Evolutionary conservation across 2,888 invertebrate genomes (phyloP).

Genomic region (Synergus itoensis): DNA sequence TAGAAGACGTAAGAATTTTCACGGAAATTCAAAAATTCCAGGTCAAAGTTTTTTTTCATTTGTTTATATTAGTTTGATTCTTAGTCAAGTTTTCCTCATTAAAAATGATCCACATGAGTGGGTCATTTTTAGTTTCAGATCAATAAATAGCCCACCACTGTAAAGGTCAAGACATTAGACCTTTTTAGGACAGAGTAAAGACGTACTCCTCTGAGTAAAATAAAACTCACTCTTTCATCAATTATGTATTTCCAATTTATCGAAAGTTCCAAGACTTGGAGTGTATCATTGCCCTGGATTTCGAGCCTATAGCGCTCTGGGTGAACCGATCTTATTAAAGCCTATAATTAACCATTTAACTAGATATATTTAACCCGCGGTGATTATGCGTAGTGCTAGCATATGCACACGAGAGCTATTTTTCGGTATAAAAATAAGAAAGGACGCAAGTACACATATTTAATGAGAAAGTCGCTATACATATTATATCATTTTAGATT

Average conservation of each 20-base stretch:
- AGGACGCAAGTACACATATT: no score
- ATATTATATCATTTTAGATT: no score
- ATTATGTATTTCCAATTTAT: slow-evolving; percentile 53
- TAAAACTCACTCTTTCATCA: not conserved
- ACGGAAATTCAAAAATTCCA: no score
- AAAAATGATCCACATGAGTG: no score
- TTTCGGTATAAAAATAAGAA: not conserved
- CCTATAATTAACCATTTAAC: slow-evolving; percentile 74
- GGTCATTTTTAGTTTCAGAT: no score
- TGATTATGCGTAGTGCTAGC: slow-evolving; percentile 18
- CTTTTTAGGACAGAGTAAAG: not conserved
- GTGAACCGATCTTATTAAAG: slow-evolving; percentile 70
- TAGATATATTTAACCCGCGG: slow-evolving; percentile 72
- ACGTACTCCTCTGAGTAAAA: not conserved
- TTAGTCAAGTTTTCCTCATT: no score
- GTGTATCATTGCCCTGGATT: slow-evolving; percentile 63
- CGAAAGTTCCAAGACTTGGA: slow-evolving; percentile 58
- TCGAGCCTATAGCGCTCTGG: slow-evolving; percentile 62
- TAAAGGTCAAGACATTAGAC: not conserved
- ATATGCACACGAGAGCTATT: not conserved
- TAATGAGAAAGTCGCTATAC: no score
- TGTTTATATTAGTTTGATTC: no score
- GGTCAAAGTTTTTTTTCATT: no score
- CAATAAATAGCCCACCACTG: not conserved
- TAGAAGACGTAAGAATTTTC: no score